phyloP scores from a whole-genome alignment of 2,888 invertebrate genomes.

The Scaeva pyrastri region DNA sequence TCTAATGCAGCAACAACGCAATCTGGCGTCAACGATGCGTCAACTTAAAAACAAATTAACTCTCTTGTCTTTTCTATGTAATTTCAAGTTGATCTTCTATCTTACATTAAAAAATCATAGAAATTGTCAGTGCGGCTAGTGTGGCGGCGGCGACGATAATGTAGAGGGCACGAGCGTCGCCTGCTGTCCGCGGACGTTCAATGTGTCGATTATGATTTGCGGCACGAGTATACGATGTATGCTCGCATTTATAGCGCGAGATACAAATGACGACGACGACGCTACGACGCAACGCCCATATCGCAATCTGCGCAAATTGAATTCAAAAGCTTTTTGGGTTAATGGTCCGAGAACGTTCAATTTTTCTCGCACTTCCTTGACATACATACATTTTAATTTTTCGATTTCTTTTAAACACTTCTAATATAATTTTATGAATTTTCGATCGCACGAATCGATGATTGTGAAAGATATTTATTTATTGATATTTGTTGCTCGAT shows the following conservation, averaged over 20 bases:
- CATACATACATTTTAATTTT: conserved; percentile 32
- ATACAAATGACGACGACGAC: too few species aligned
- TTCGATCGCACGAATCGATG: not conserved
- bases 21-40: conserved; percentile 68
- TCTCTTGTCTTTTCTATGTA: conserved; percentile 8
- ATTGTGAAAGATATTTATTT: not conserved
- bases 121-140: not conserved
- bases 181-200: conserved; percentile 23
- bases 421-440: not conserved
- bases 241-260: conserved; percentile 17
- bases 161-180: conserved; percentile 6
- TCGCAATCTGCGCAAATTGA: conserved; percentile 33
- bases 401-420: conserved; percentile 8
- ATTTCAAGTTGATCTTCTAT: conserved; percentile 42
- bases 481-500: not conserved
- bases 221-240: conserved; percentile 10
- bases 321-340: conserved; percentile 60
- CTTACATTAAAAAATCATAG: conserved; percentile 33
- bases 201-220: conserved; percentile 41
- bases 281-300: conserved; percentile 61
- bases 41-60: conserved; percentile 44
- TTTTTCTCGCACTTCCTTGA: conserved; percentile 60
- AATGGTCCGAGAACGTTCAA: conserved; percentile 57
- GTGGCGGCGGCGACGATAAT: not conserved
- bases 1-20: conserved; percentile 47